These are phyloP conservation scores for Progne subis DNA, from an alignment of 2,113 vertebrate genomes.

Conservation along the genomic window DNA sequence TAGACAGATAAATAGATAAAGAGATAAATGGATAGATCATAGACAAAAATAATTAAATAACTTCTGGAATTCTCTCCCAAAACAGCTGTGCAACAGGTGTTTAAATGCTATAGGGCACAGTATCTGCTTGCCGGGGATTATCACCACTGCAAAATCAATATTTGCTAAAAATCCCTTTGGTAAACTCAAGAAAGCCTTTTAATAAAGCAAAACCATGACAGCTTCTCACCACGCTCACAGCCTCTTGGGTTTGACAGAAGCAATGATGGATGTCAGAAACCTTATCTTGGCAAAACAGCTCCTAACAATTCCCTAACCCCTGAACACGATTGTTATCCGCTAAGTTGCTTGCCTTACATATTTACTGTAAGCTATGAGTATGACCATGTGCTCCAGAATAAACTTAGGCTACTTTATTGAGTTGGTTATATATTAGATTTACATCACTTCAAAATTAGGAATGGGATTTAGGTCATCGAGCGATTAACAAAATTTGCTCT, in stretches of 20 bases:
- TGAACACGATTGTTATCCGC: constrained; percentile 18
- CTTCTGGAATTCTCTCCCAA: not conserved
- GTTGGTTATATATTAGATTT: not conserved
- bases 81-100: not conserved
- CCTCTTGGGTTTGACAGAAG: constrained; percentile 30
- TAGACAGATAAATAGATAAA: not conserved
- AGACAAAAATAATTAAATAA: not conserved
- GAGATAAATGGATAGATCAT: not conserved
- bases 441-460: not conserved
- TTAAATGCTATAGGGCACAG: not conserved
- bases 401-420: not conserved
- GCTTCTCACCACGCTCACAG: not conserved
- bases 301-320: constrained; percentile 45
- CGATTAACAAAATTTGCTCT: not conserved
- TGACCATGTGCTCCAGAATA: not conserved
- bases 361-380: constrained; percentile 12
- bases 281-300: constrained; percentile 64
- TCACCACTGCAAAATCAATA: not conserved
- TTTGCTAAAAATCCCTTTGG: not conserved
- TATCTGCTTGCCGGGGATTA: not conserved
- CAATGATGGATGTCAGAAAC: constrained; percentile 54
- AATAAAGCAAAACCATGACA: not conserved
- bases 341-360: not conserved
- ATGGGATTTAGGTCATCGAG: not conserved
- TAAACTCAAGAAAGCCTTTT: not conserved